Evolutionary conservation across 2,797 vertebrate genomes (phyloP), one percentile per base, ranked within the genome.

Genomic region (Chelidonichthys spinosus): DNA sequence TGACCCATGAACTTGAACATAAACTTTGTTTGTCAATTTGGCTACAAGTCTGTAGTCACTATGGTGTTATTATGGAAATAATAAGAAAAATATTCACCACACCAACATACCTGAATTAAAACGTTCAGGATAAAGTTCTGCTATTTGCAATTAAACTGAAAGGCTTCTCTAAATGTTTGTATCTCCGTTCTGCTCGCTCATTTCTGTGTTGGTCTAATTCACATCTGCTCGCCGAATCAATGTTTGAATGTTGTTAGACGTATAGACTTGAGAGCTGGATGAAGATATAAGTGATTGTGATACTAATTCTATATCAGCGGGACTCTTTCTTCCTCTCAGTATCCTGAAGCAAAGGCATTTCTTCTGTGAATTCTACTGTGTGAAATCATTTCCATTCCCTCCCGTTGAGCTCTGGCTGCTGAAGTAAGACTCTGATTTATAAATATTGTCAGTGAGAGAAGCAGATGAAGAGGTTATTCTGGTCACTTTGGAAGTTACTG

Each of bases 181-280:
- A 6, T 65, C 6, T 65, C 15, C 40, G 7, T 32, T 18, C 6
- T 53, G 11, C 39, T 50, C 10, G 14, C 17, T 61, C 39, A 35
- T 59, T 14, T 74, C 18, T 35, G 11, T 56, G 36, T 42, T 43
- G 44, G 33, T 67, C 18, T 54, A 59, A 74, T 52, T 65, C 42
- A 58, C 47, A 69, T 50, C 37, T 25, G 46, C 25, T 50, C 13
- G 2, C 15, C 42, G 56, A 42, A 36, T 49, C 11, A n/a, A 17
- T 69, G 52, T 63, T 63, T 75, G 66, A n/a, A 46, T 69, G 36
- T 56, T 37, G 43, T 35, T 55, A 5, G 9, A 36, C 13, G 18
- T 42, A 33, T 7, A 54, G 7, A 17, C 14, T 55, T 10, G 37
- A 9, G 32, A 55, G 59, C 35, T 63, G 33, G 60, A 39, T 25